A percentile compares a stretch with the other conserved stretches of the same genome.
Evolutionary conservation across 2,113 vertebrate genomes (phyloP).

Genomic region (Epinephelus fuscoguttatus): DNA sequence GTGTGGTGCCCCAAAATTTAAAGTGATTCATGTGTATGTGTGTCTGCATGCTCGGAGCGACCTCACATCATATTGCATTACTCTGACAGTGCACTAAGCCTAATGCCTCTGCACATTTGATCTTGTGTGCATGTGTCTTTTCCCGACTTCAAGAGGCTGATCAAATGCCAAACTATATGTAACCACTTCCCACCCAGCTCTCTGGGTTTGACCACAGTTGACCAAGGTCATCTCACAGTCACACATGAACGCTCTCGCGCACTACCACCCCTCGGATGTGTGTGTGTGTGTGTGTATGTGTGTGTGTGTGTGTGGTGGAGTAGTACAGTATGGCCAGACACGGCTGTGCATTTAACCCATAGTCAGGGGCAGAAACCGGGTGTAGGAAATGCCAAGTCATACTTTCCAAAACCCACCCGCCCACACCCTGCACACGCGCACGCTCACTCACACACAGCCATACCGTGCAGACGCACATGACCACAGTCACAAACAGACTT

Average conservation of each 20-base stretch:
- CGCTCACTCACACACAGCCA: conserved; percentile 61
- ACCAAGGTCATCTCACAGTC: conserved; percentile 80
- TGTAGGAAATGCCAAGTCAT: conserved; percentile 86
- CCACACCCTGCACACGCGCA: conserved; percentile 71
- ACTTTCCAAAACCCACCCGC: conserved; percentile 86
- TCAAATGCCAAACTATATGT: conserved; percentile 65
- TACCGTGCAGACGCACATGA: conserved; percentile 84
- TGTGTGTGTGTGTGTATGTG: conserved; percentile 7
- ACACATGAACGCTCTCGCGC: conserved; percentile 71
- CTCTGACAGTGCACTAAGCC: conserved; percentile 65
- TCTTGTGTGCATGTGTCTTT: conserved; percentile 63
- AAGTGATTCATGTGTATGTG: conserved; percentile 63
- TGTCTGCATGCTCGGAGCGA: conserved; percentile 50
- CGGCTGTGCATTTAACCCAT: conserved; percentile 72
- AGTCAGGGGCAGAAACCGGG: conserved; percentile 75
- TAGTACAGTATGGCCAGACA: conserved; percentile 67
- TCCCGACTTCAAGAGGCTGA: conserved; percentile 63
- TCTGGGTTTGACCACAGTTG: conserved; percentile 74
- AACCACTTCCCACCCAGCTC: conserved; percentile 78
- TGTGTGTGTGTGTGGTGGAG: conserved; percentile 43
- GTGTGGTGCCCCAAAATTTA: conserved; percentile 69
- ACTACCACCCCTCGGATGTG: conserved; percentile 27
- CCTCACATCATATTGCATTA: conserved; percentile 74
- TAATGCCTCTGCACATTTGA: conserved; percentile 67
- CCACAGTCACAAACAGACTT: conserved; percentile 86